A percentile compares a stretch with the other conserved stretches of the same genome.
phyloP scores from a whole-genome alignment of 2,888 invertebrate genomes.

The Tetragonula carbonaria region DNA sequence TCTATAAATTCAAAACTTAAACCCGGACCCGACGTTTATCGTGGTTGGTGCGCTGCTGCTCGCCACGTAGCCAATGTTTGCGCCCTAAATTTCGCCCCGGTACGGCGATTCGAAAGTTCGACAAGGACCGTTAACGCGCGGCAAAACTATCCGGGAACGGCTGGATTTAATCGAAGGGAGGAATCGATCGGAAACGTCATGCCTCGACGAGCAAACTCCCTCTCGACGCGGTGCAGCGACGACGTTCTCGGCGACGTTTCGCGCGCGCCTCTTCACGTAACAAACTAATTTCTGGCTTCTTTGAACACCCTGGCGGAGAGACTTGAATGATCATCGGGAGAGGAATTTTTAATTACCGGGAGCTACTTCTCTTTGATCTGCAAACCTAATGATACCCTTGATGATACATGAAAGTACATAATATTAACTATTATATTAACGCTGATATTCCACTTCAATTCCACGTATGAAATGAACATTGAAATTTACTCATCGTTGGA shows the following conservation, averaged over 20 bases:
- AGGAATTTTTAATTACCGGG: background rate
- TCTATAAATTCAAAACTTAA: constrained; percentile 71
- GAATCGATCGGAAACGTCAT: constrained; percentile 27
- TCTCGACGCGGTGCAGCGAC: background rate
- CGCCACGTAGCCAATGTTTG: constrained; percentile 47
- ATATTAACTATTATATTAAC: no score
- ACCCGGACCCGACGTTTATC: constrained; percentile 49
- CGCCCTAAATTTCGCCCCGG: constrained; percentile 50
- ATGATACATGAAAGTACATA: no score
- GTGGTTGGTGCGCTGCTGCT: constrained; percentile 34
- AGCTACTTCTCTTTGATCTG: background rate
- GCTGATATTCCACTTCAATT: no score
- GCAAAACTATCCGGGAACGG: constrained; percentile 28
- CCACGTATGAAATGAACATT: no score
- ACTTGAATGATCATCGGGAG: background rate
- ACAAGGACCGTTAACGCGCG: constrained; percentile 6
- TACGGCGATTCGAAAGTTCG: constrained; percentile 31
- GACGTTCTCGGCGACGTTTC: constrained; percentile 11
- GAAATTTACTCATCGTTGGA: no score
- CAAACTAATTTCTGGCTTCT: background rate
- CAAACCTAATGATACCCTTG: no score
- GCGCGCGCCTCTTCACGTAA: background rate
- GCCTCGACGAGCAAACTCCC: background rate
- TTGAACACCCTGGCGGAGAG: background rate
- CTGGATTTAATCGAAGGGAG: constrained; percentile 41